These are phyloP conservation scores for Nycticryphes semicollaris DNA, from an alignment of 2,113 vertebrate species.

Conservation along the genomic window DNA sequence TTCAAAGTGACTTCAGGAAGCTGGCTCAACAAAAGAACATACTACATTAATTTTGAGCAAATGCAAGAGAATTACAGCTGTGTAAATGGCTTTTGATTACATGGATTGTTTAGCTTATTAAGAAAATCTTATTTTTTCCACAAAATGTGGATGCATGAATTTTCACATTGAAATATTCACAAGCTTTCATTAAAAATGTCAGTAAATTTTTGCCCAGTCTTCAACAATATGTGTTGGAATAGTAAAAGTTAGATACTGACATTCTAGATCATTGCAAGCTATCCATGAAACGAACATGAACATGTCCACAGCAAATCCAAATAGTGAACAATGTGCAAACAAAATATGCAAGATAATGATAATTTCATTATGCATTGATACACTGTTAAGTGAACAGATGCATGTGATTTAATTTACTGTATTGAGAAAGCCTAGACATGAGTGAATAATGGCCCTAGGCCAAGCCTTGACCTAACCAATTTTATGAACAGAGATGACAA, in stretches of 20 bases:
- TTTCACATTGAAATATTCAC: neutral
- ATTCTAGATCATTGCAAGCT: neutral
- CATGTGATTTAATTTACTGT: neutral
- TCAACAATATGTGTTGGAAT: neutral
- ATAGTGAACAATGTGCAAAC: neutral
- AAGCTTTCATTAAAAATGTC: neutral
- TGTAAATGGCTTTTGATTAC: neutral
- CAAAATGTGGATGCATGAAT: neutral
- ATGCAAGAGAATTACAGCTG: neutral
- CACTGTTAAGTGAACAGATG: neutral
- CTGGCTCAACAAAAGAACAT: neutral
- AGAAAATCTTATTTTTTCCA: neutral
- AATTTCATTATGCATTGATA: neutral
- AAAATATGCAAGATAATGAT: neutral
- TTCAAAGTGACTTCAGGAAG: neutral
- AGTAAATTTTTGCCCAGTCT: neutral
- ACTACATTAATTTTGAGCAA: neutral
- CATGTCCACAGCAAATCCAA: neutral
- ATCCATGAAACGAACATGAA: neutral
- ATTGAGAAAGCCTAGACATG: neutral
- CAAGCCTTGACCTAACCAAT: neutral
- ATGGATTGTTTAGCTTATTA: neutral
- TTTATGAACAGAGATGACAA: neutral
- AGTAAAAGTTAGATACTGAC: neutral
- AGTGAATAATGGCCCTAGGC: neutral